Percentiles rank a stretch among this genome's conserved stretches.
Evolutionary conservation across 2,888 invertebrate species (phyloP).

Genomic region (Melanchra persicariae): DNA sequence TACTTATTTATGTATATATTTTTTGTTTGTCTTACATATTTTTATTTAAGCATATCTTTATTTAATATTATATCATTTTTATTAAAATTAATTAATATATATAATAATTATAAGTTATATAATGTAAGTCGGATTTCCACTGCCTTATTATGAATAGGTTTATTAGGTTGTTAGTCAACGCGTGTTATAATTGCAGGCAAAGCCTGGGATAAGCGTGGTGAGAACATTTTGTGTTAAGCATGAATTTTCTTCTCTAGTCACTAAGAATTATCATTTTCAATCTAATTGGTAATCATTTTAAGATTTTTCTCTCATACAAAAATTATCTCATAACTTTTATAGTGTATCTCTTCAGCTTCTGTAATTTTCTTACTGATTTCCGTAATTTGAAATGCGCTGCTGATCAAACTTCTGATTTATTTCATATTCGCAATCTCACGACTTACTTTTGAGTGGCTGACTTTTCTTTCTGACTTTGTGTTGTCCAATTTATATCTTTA

Average conservation of each 20-base stretch:
- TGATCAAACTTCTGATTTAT: slow-evolving; percentile 43
- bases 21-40: slow-evolving; percentile 53
- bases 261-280: slow-evolving; percentile 53
- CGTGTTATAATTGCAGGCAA: slow-evolving; percentile 85
- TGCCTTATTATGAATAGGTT: slow-evolving; percentile 65
- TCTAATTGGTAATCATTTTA: slow-evolving; percentile 52
- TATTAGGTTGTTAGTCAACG: slow-evolving; percentile 73
- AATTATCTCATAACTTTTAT: slow-evolving; percentile 51
- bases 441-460: slow-evolving; percentile 43
- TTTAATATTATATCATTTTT: slow-evolving; percentile 58
- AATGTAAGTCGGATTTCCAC: slow-evolving; percentile 51
- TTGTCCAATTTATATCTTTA: slow-evolving; percentile 27
- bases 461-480: slow-evolving; percentile 35
- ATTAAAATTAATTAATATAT: slow-evolving; percentile 21
- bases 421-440: slow-evolving; percentile 31
- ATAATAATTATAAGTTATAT: slow-evolving; percentile 48
- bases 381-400: slow-evolving; percentile 46
- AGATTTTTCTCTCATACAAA: slow-evolving; percentile 39
- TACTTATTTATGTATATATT: slow-evolving; percentile 46
- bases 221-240: slow-evolving; percentile 83
- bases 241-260: slow-evolving; percentile 73
- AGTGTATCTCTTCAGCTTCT: slow-evolving; percentile 50
- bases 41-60: slow-evolving; percentile 51
- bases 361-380: slow-evolving; percentile 46
- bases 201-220: slow-evolving; percentile 86